These are phyloP conservation scores for Heterodera schachtii DNA, from an alignment of 1,140 invertebrate genomes.

Conservation along the genomic window DNA sequence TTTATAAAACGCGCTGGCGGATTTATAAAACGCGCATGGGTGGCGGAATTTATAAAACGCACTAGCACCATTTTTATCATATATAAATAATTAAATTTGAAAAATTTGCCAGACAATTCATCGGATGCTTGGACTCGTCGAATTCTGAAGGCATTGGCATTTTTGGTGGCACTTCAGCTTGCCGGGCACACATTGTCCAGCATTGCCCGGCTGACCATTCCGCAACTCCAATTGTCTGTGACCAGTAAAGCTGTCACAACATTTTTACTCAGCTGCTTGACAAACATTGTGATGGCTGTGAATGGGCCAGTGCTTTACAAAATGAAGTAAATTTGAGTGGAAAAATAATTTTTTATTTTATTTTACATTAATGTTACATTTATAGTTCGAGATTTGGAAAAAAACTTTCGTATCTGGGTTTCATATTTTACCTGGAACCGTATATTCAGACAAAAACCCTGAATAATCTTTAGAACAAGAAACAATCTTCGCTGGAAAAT, in stretches of 20 bases:
- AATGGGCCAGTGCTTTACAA: conserved; percentile 19
- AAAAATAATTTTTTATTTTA: not conserved
- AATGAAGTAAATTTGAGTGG: conserved; percentile 10
- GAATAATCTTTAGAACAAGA: no score
- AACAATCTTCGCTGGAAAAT: no score
- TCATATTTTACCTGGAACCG: no score
- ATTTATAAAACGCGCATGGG: no score
- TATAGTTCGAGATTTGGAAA: no score
- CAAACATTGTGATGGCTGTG: conserved; percentile 12
- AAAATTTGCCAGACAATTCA: not conserved
- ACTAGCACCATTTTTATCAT: no score
- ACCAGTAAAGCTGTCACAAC: conserved; percentile 10
- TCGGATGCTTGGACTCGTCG: conserved; percentile 20
- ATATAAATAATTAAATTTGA: conserved; percentile 19
- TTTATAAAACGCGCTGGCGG: no score
- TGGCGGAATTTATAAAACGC: no score
- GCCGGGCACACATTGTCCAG: conserved; percentile 13
- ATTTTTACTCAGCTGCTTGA: conserved; percentile 15
- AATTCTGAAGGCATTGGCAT: conserved; percentile 15
- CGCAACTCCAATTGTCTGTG: not conserved
- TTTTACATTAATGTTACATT: no score
- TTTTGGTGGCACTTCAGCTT: conserved; percentile 17
- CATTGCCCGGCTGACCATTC: conserved; percentile 15
- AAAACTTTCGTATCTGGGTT: no score
- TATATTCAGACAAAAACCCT: no score